These are phyloP conservation scores for Aphis gossypii DNA, from an alignment of 1,140 invertebrate genomes.

Conservation along the genomic window DNA sequence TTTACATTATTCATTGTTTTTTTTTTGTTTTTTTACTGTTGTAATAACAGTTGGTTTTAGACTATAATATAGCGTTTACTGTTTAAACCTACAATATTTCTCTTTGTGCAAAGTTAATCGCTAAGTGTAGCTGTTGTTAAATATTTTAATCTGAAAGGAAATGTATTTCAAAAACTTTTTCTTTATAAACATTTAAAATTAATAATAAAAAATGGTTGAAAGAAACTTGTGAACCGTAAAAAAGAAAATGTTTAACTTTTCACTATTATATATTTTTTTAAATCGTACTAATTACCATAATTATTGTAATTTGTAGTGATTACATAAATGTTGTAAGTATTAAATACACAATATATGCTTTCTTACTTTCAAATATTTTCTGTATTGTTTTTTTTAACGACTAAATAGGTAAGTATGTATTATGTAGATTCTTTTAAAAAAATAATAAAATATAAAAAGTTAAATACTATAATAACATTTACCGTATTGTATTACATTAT, in stretches of 20 bases:
- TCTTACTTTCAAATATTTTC: background rate
- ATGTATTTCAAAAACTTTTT: background rate
- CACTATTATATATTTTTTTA: background rate
- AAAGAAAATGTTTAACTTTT: background rate
- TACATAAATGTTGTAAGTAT: background rate
- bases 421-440: background rate
- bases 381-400: background rate
- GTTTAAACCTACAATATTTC: background rate
- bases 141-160: background rate
- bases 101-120: background rate
- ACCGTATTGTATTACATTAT: background rate
- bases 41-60: background rate
- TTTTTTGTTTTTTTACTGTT: background rate
- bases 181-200: slow-evolving; percentile 9
- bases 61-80: too few relatives aligned
- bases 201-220: background rate
- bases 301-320: background rate
- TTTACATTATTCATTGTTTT: background rate
- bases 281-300: slow-evolving; percentile 1
- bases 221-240: background rate
- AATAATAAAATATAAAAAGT: background rate
- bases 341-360: background rate
- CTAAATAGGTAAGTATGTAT: background rate
- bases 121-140: background rate
- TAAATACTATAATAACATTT: background rate